Base-by-base conservation (phyloP, 2,888 invertebrate species). In the Oscheius onirici region DNA sequence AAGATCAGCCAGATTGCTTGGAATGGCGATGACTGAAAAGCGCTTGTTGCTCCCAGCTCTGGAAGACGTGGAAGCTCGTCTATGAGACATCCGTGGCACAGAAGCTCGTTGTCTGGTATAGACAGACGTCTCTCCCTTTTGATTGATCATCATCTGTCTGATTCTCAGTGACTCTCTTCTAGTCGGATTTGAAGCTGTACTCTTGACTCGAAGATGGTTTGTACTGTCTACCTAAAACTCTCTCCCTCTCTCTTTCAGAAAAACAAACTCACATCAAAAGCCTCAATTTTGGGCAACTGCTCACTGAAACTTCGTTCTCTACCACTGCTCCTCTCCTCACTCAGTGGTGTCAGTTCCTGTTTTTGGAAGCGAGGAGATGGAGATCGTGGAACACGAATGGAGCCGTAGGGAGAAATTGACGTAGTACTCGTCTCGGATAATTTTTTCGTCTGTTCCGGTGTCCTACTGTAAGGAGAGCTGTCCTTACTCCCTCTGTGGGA, bases 11-110 rank as follows among this genome's bases (percentile, higher is more conserved):
- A 78, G 44, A 52, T 78, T 78, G 20, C 69, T 51, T 3, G 76
- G 78, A 54, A 78, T 75, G 20, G 74, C 77, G 34, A 77, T 78
- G 15, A 78, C 77, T 0, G 74, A 75, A 44, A 78, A 77, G 8
- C 74, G 41, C 20, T 43, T 51, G 22, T 44, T 46, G 15, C 57
- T 17, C 8, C 61, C 46, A 2, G 24, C 0, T 15, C 46, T 41
- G 24, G 43, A 41, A 20, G 44, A 20, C 10, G 13, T 44, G 10
- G 61, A 61, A 15, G 46, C 26, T 2, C 61, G 43, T 11, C 44
- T n/a, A 13, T 46, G 46, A 5, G 61, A 61, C 26, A 44, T 24
- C 3, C 61, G 44, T 13, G 46, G 46, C 3, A 61, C 61, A 24
- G 61, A 61, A 13, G 61, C 61, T 22, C 61, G n/a, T 20, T 24